phyloP scores from a whole-genome alignment of 2,113 vertebrate genomes.

The Upupa epops region DNA sequence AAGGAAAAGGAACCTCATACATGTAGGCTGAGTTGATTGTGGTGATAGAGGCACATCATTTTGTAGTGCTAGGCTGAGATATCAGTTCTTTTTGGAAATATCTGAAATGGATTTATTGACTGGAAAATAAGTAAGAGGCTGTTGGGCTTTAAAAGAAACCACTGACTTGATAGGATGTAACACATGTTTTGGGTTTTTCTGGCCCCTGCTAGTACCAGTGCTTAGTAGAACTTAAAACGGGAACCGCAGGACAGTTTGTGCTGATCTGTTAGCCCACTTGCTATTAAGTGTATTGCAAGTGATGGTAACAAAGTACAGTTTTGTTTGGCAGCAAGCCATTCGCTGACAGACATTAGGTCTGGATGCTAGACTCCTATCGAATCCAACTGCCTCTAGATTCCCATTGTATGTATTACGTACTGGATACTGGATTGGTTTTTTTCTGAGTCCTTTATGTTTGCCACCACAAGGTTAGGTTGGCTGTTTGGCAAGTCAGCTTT shows the following conservation, averaged over 20 bases:
- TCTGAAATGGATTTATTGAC: background rate
- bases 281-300: background rate
- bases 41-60: background rate
- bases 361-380: background rate
- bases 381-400: background rate
- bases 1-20: accelerated
- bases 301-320: background rate
- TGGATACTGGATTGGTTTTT: background rate
- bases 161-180: background rate
- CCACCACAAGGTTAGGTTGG: background rate
- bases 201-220: background rate
- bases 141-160: background rate
- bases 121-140: background rate
- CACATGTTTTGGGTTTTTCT: background rate
- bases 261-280: background rate
- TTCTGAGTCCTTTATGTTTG: background rate
- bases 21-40: background rate
- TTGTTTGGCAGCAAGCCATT: background rate
- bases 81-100: background rate
- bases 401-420: background rate
- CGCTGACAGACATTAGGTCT: background rate
- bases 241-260: background rate
- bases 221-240: background rate
- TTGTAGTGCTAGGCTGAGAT: background rate
- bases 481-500: background rate